These are phyloP conservation scores for Pyrgus malvae DNA, from an alignment of 2,888 invertebrate species.

Conservation along the genomic window DNA sequence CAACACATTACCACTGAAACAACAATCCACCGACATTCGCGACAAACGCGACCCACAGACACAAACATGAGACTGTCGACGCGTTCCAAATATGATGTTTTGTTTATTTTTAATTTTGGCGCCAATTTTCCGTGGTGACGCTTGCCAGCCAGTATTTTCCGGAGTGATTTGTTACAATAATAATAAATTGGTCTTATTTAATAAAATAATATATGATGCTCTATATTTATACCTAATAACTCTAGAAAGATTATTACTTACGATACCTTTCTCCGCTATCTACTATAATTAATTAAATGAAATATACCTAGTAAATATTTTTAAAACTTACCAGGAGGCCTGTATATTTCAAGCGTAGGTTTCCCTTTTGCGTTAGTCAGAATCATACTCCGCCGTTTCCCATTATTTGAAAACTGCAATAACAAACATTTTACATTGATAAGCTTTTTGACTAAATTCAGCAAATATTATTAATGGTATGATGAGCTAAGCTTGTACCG, in stretches of 20 bases:
- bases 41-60: conserved; percentile 57
- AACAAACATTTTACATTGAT: background rate
- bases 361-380: conserved; percentile 86
- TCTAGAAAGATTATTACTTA: too few species aligned
- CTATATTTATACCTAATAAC: too few species aligned
- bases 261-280: too few species aligned
- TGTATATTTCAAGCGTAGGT: conserved; percentile 93
- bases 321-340: conserved; percentile 89
- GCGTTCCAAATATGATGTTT: conserved; percentile 76
- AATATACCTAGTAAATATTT: too few species aligned
- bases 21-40: conserved; percentile 43
- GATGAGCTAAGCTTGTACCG: too few species aligned
- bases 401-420: conserved; percentile 82
- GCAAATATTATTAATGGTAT: too few species aligned
- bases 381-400: conserved; percentile 88
- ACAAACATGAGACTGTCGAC: conserved; percentile 77
- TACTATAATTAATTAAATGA: too few species aligned
- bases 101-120: conserved; percentile 81
- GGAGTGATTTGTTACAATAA: conserved; percentile 26
- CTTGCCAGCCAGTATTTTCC: conserved; percentile 52
- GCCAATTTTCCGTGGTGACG: conserved; percentile 65
- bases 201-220: too few species aligned
- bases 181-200: conserved; percentile 6
- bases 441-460: too few species aligned
- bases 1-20: conserved; percentile 28